These are phyloP conservation scores for Sesamia nonagrioides DNA, from an alignment of 1,140 invertebrate genomes.

Conservation along the genomic window DNA sequence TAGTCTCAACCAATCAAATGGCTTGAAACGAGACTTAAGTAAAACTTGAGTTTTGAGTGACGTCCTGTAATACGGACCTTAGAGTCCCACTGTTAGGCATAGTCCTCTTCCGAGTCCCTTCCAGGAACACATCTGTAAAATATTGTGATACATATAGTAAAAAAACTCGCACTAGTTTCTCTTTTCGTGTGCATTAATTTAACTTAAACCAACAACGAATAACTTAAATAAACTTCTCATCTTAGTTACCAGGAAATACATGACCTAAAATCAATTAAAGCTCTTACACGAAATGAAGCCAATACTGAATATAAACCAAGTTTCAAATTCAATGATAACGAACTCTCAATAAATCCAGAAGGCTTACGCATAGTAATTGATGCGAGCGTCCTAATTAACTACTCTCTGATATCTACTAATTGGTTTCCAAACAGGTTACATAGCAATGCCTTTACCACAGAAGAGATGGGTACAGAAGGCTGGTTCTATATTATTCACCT, in stretches of 20 bases:
- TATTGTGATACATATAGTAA: too few relatives aligned
- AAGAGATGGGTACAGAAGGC: neutral
- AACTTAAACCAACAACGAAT: neutral
- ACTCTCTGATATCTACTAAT: constrained; percentile 48
- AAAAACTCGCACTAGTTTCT: too few relatives aligned
- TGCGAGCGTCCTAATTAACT: constrained; percentile 46
- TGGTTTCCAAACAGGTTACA: constrained; percentile 50
- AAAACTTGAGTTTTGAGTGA: too few relatives aligned
- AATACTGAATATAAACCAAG: constrained; percentile 12
- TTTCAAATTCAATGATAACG: constrained; percentile 25
- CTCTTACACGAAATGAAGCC: neutral
- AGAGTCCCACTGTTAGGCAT: too few relatives aligned
- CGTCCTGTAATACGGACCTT: too few relatives aligned
- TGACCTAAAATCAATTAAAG: neutral
- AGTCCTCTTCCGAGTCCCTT: too few relatives aligned
- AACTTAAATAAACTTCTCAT: neutral
- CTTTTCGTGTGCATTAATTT: too few relatives aligned
- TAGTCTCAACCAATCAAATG: too few relatives aligned
- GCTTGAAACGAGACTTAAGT: too few relatives aligned
- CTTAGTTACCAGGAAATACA: neutral
- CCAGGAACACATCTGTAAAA: too few relatives aligned
- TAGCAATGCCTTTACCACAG: neutral
- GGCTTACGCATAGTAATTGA: constrained; percentile 42
- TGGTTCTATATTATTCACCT: neutral
- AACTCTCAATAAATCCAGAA: constrained; percentile 22